These are phyloP conservation scores for Pollenia labialis DNA, from an alignment of 2,888 invertebrate genomes.

Conservation along the genomic window DNA sequence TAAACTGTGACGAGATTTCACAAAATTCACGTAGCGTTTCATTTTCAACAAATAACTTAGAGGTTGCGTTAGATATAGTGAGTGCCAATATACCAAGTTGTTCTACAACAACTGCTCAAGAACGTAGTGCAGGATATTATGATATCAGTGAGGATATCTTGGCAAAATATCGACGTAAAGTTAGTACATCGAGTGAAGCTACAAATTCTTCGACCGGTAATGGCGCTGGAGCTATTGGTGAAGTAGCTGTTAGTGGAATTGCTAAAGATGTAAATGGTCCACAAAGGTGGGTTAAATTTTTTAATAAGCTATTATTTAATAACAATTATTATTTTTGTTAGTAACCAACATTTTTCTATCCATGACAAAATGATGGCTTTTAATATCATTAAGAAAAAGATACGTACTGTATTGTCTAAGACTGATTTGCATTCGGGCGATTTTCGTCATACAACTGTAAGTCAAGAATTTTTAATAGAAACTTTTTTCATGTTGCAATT, in stretches of 20 bases:
- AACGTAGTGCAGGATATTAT: slow-evolving; percentile 78
- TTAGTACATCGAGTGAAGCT: slow-evolving; percentile 85
- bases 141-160: slow-evolving; percentile 96
- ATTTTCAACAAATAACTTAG: slow-evolving; percentile 78
- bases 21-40: slow-evolving; percentile 79
- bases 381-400: slow-evolving; percentile 89
- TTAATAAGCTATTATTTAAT: not conserved
- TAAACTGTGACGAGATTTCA: slow-evolving; percentile 63
- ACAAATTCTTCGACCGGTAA: slow-evolving; percentile 84
- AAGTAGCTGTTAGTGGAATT: slow-evolving; percentile 73
- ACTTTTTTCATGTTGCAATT: not conserved
- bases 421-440: slow-evolving; percentile 91
- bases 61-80: slow-evolving; percentile 76
- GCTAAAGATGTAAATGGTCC: slow-evolving; percentile 43
- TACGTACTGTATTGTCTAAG: slow-evolving; percentile 95
- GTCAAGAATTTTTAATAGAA: slow-evolving; percentile 41
- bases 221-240: slow-evolving; percentile 74
- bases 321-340: slow-evolving; percentile 2
- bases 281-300: slow-evolving; percentile 28
- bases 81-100: slow-evolving; percentile 60
- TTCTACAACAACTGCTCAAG: slow-evolving; percentile 45
- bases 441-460: slow-evolving; percentile 86
- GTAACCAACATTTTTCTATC: slow-evolving; percentile 67
- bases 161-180: slow-evolving; percentile 94
- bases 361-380: slow-evolving; percentile 80